A percentile compares a stretch with the other conserved stretches of the same genome.
Conservation (phyloP, 2,797 vertebrate species). For the Sebastes kiyomatsui region DNA sequence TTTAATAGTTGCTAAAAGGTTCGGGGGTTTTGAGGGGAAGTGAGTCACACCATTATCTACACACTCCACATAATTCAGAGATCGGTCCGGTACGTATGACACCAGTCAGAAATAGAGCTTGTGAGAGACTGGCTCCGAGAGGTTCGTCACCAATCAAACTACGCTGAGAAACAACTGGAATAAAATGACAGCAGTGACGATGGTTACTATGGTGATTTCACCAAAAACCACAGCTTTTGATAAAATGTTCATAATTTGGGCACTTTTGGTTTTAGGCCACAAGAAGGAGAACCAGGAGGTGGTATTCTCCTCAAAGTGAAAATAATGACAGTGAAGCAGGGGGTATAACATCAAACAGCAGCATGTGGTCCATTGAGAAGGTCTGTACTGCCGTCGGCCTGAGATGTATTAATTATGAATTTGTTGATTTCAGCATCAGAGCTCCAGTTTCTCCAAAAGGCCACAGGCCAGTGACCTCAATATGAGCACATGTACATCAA, state of each 20-base stretch:
- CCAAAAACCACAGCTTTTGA: not conserved
- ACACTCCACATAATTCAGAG: not conserved
- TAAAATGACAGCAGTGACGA: not conserved
- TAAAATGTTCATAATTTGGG: not conserved
- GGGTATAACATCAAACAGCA: constrained; percentile 45
- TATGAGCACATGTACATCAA: constrained; percentile 32
- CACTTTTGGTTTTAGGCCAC: not conserved
- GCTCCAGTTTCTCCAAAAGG: constrained; percentile 28
- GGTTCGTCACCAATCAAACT: not conserved
- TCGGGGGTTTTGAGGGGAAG: not conserved
- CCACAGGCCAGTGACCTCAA: constrained; percentile 27
- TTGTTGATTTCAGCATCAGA: constrained; percentile 41
- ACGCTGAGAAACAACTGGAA: not conserved
- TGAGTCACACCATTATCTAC: not conserved
- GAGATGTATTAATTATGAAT: constrained; percentile 56
- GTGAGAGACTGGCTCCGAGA: constrained; percentile 4
- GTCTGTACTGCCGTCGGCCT: constrained; percentile 11
- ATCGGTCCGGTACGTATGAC: not conserved
- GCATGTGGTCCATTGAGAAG: constrained; percentile 19
- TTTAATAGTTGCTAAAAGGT: not conserved
- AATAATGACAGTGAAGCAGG: constrained; percentile 2
- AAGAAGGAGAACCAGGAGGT: not conserved
- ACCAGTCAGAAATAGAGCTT: not conserved
- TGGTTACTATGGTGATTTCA: not conserved
- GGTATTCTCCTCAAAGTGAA: not conserved